A percentile compares a stretch with the other conserved stretches of the same genome.
These are phyloP conservation scores for Ianthella basta DNA, from an alignment of 37 sponge, comb jelly and placozoan species.

Conservation along the genomic window DNA sequence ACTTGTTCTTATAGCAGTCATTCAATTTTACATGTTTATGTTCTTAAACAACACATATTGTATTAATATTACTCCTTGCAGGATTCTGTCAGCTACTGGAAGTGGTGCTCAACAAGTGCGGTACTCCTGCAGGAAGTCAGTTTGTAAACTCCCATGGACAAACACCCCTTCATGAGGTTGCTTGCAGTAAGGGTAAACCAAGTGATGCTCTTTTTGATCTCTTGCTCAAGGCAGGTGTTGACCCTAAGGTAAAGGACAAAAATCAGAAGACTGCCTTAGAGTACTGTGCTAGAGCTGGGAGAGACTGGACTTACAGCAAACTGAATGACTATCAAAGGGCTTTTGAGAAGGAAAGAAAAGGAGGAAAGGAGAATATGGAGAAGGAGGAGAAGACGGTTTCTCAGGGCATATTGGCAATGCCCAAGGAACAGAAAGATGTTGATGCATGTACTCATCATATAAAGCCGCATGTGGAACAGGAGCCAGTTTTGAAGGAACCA, in stretches of 20 bases:
- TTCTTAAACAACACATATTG: no score
- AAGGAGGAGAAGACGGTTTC: background rate
- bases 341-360: background rate
- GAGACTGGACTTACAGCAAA: background rate
- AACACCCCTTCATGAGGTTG: slow-evolving; percentile 41
- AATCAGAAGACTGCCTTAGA: slow-evolving; percentile 39
- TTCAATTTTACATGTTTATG: no score
- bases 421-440: background rate
- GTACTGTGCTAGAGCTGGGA: slow-evolving; percentile 7
- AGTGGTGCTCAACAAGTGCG: background rate
- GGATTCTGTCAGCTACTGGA: slow-evolving; percentile 26
- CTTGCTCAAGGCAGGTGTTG: background rate
- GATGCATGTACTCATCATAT: background rate
- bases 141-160: background rate
- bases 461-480: no score
- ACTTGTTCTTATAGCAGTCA: no score
- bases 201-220: slow-evolving; percentile 4
- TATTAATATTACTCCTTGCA: slow-evolving; percentile 1
- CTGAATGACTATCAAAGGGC: background rate
- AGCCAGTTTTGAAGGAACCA: background rate
- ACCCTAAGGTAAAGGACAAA: slow-evolving; percentile 51
- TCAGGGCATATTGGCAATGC: no score
- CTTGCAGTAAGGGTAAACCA: background rate
- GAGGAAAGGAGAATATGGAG: background rate
- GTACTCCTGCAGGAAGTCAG: background rate